Base-by-base conservation (phyloP, 2,888 invertebrate species). In the Chorisops tibialis region DNA sequence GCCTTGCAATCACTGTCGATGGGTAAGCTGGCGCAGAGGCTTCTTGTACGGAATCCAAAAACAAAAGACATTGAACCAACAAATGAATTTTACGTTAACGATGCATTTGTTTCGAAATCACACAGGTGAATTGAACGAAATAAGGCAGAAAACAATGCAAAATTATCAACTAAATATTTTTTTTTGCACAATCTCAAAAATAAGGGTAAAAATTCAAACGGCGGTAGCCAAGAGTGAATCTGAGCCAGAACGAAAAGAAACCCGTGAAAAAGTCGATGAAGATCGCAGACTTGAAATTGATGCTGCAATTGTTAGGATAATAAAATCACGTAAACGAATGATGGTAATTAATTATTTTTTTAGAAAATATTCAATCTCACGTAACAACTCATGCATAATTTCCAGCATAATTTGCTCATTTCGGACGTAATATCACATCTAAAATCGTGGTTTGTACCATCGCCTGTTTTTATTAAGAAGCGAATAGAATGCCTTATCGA, bases 211-310 rank as follows among this genome's bases (percentile, higher is more conserved):
- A 81, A 94, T 94, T 70, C 93, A 93, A 79, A 93, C 93, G 54
- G 95, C 95, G 67, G 94, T 94, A 49, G 94, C 94, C 9, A 93
- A 94, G 79, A 94, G 95, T 61, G 99, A 99, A 80, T 94, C 96
- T 38, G 99, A 99, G 79, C 98, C 98, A n/a, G 99, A 99, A 79
- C 85, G 99, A 68, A 88, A 93, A 75, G 99, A 99, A 81, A 99
- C 98, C 0, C 87, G 97, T 70, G 95, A 89, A 76, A 98, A 97
- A 80, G 96, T 96, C 50, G 98, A 99, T 76, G 98, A 99, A 79
- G 98, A 99, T 80, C 86, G 98, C 70, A 98, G 98, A 79, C 97
- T 98, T 79, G 98, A 98, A 82, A 98, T 99, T 70, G 99, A 99
- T 81, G 98, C 98, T 52, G 98, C 98, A 67, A 96, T 99, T 75